Percentiles rank a stretch among this genome's conserved stretches.
These are phyloP conservation scores for Acanthococcus lagerstroemiae DNA, from an alignment of 2,888 invertebrate species.

Conservation along the genomic window DNA sequence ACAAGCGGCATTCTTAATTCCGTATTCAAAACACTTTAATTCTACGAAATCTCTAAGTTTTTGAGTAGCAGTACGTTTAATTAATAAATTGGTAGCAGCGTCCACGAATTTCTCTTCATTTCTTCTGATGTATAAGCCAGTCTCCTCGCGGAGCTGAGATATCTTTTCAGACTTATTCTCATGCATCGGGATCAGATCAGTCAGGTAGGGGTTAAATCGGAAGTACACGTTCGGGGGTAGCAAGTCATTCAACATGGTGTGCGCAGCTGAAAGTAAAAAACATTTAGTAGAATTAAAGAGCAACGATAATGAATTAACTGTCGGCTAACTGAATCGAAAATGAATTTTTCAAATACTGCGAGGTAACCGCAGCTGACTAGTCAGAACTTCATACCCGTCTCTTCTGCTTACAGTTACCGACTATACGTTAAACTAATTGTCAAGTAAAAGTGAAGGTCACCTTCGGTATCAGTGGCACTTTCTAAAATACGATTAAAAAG, in stretches of 20 bases:
- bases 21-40: conserved; percentile 8
- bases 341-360: no score
- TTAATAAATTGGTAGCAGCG: conserved; percentile 47
- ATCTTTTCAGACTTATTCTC: conserved; percentile 66
- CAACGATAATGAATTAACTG: no score
- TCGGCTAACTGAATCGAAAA: no score
- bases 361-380: no score
- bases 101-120: conserved; percentile 68
- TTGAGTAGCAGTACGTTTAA: conserved; percentile 18
- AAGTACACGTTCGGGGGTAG: conserved; percentile 64
- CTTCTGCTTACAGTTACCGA: no score
- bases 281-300: no score
- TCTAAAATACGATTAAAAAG: conserved; percentile 72
- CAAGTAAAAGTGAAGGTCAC: no score
- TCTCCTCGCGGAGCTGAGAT: conserved; percentile 60
- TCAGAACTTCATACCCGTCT: no score
- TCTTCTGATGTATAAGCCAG: conserved; percentile 64
- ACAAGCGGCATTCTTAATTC: conserved; percentile 15
- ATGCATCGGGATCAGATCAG: conserved; percentile 66
- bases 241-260: conserved; percentile 63
- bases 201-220: conserved; percentile 79
- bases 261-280: conserved; percentile 53
- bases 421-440: no score
- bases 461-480: conserved; percentile 79
- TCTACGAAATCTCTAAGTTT: conserved; percentile 17